These are phyloP conservation scores for Nipponia nippon DNA, from an alignment of 2,113 vertebrate genomes.

Conservation along the genomic window DNA sequence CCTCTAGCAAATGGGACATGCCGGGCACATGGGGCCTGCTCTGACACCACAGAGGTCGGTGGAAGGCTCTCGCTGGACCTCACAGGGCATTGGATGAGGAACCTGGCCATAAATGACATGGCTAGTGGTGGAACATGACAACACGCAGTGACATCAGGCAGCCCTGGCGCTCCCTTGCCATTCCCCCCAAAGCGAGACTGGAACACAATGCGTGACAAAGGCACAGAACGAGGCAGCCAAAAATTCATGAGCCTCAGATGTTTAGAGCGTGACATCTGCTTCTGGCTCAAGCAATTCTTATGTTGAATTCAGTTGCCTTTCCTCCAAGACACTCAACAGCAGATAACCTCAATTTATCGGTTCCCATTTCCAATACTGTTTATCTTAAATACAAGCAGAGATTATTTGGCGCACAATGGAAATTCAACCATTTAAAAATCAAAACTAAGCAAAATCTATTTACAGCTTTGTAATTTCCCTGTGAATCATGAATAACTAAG, in stretches of 20 bases:
- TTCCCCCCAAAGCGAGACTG: not conserved
- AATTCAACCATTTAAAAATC: not conserved
- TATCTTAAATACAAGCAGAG: not conserved
- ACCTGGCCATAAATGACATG: not conserved
- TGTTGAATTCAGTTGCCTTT: conserved; percentile 21
- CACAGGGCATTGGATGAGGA: not conserved
- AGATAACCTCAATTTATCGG: not conserved
- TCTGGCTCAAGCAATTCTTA: conserved; percentile 9
- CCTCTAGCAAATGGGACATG: not conserved
- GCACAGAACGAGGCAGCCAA: not conserved
- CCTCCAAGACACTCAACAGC: conserved; percentile 2
- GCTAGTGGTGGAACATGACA: not conserved
- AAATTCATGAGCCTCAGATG: conserved; percentile 26
- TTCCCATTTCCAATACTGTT: not conserved
- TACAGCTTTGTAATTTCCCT: not conserved
- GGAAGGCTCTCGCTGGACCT: not conserved
- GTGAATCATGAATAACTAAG: not conserved
- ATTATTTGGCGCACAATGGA: not conserved
- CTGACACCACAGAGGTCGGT: not conserved
- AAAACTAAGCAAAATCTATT: conserved; percentile 29
- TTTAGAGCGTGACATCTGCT: conserved; percentile 19
- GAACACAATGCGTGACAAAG: conserved; percentile 19
- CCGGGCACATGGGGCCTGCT: not conserved
- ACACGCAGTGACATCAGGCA: accelerated
- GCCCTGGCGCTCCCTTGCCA: accelerated